Evolutionary conservation across 2,888 invertebrate genomes (phyloP).

Genomic region (Sialis lutaria): DNA sequence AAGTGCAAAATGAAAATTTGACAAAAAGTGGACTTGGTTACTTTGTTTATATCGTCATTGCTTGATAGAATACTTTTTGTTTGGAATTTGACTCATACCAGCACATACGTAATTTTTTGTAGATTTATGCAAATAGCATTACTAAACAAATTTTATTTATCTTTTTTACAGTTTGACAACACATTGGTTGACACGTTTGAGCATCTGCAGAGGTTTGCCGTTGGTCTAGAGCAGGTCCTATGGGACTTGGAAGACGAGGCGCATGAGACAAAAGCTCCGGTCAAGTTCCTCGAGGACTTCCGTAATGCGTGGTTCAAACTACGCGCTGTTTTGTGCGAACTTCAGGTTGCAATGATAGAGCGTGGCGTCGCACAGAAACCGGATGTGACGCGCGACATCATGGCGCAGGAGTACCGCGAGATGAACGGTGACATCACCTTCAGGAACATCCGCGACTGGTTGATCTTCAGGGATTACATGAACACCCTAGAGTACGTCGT

Average conservation of each 20-base stretch:
- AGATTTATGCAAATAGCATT: not conserved
- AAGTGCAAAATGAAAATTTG: too few species aligned
- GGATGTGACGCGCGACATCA: slow-evolving; percentile 28
- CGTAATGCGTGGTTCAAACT: slow-evolving; percentile 38
- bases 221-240: slow-evolving; percentile 47
- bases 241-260: slow-evolving; percentile 36
- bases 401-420: slow-evolving; percentile 24
- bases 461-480: slow-evolving; percentile 45
- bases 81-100: slow-evolving; percentile 6
- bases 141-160: slow-evolving; percentile 2
- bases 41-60: not conserved
- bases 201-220: slow-evolving; percentile 51
- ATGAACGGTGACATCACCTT: slow-evolving; percentile 20
- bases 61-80: not conserved
- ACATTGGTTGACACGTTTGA: slow-evolving; percentile 41
- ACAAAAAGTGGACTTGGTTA: not conserved
- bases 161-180: slow-evolving; percentile 27
- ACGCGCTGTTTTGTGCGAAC: slow-evolving; percentile 46
- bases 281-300: slow-evolving; percentile 32
- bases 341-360: slow-evolving; percentile 38
- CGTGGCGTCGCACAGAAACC: slow-evolving; percentile 29
- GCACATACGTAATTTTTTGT: not conserved
- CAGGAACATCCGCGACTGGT: slow-evolving; percentile 36
- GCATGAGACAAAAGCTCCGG: slow-evolving; percentile 17
- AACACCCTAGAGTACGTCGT: slow-evolving; percentile 37